Base-by-base conservation (phyloP, 2,797 vertebrate genomes). In the Anniella stebbinsi region DNA sequence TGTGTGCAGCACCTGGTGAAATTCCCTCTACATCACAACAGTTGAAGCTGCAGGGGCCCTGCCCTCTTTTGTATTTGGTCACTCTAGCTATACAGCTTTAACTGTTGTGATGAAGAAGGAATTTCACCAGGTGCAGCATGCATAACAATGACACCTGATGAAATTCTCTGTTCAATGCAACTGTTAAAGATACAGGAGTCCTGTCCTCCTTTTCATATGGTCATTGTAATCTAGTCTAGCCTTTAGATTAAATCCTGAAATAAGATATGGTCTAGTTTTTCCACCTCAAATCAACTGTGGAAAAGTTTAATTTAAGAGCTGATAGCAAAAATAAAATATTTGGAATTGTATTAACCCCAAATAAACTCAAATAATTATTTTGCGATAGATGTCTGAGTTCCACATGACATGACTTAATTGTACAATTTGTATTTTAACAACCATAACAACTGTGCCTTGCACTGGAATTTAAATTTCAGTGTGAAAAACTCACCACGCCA, bases 331-430 rank as follows among this genome's bases (percentile, higher is more conserved):
- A 54, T 13, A 76, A 51, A 84, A 78, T 54, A 84, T 77, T 84
- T 84, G n/a, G 60, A 41, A 54, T 70, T 88, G n/a, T 10, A 41
- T 72, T 69, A 15, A 5, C 63, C 25, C 30, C 30, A n/a, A n/a
- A 17, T 23, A 77, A 77, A 87, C 25, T 69, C 82, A 70, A 78
- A 57, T n/a, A 78, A 69, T 77, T 38, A 12, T 84, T 70, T 77
- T 41, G 18, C 33, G 3, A 15, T 69, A 54, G 63, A 76, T 69
- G 51, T 17, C 75, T 23, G 73, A 66, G 28, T 84, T 77, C 63
- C 48, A 69, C 54, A 87, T 87, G 86, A n/a, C 86, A 87, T 54
- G 45, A 33, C 54, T n/a, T 66, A 87, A 45, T 87, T 28, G 17
- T 57, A 89, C 63, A 84, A 84, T 38, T 85, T 41, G 73, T 63